These are phyloP conservation scores for Gallinago solitaria DNA, from an alignment of 2,797 vertebrate genomes.

Conservation along the genomic window DNA sequence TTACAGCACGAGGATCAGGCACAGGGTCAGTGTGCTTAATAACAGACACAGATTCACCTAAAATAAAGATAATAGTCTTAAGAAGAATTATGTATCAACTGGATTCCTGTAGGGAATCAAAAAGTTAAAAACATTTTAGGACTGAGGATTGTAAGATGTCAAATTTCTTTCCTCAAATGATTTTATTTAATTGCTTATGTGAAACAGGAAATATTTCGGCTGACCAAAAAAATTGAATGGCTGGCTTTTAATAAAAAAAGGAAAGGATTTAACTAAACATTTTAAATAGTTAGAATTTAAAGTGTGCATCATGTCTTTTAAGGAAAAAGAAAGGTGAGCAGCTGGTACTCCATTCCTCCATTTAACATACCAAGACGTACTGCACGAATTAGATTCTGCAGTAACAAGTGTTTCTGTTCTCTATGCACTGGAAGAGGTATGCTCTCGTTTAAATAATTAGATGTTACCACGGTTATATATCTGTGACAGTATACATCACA, in stretches of 20 bases:
- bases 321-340: background rate
- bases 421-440: background rate
- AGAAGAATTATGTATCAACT: background rate
- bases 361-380: background rate
- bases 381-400: background rate
- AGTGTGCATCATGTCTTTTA: background rate
- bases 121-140: background rate
- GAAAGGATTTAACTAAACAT: background rate
- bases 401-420: background rate
- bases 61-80: background rate
- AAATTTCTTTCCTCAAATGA: background rate
- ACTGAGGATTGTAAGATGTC: too few relatives aligned
- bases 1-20: slow-evolving; percentile 96
- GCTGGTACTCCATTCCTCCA: background rate
- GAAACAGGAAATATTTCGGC: background rate
- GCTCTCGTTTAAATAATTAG: background rate
- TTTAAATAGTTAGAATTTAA: background rate
- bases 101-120: background rate
- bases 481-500: background rate
- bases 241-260: background rate
- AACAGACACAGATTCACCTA: slow-evolving; percentile 96
- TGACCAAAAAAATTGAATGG: background rate
- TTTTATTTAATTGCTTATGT: background rate
- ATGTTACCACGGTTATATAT: background rate
- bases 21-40: slow-evolving; percentile 99